These are phyloP conservation scores for Hylomyscus alleni DNA, from an alignment of 2,797 vertebrate species.

Conservation along the genomic window DNA sequence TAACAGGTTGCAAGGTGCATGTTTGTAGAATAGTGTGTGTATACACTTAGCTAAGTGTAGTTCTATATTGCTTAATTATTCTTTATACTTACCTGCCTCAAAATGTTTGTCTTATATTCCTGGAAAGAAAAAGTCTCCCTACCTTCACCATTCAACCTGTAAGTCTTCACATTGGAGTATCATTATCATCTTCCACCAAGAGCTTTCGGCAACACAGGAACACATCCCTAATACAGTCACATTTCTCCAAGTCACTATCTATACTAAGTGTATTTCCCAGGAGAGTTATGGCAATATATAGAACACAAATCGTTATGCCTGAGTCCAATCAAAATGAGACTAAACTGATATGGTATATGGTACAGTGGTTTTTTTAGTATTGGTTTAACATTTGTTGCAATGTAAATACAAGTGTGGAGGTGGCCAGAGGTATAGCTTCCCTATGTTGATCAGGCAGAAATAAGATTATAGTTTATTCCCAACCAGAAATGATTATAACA, in stretches of 20 bases:
- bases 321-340: neutral
- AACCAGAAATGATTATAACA: constrained; percentile 52
- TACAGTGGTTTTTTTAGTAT: neutral
- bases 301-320: neutral
- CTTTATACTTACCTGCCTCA: neutral
- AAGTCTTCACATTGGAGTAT: neutral
- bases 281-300: neutral
- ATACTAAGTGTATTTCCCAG: neutral
- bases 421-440: neutral
- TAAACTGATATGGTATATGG: neutral
- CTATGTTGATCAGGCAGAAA: neutral
- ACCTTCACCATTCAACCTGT: neutral
- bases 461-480: neutral
- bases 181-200: neutral
- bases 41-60: neutral
- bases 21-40: neutral
- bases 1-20: neutral
- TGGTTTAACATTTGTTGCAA: neutral
- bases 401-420: neutral
- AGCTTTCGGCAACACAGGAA: neutral
- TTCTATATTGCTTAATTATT: neutral
- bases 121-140: neutral
- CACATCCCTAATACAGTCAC: neutral
- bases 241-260: constrained; percentile 5
- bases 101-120: neutral